Evolutionary conservation across 2,888 invertebrate species (phyloP), one percentile per base, ranked within the genome.

Genomic region (Harpalus rubripes): DNA sequence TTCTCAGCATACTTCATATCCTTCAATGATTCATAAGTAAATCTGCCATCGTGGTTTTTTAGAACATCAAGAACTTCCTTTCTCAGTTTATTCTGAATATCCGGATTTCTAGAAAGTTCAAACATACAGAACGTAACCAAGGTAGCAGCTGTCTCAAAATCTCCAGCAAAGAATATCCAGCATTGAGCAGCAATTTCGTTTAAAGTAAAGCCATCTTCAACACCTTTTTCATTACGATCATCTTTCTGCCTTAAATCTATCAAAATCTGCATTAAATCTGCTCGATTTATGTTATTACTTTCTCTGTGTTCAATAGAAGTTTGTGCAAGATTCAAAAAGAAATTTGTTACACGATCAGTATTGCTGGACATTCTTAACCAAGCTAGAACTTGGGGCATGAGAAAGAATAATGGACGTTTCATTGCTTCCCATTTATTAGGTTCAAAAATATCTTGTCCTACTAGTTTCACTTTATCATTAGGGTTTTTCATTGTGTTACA

Each of bases 371-470:
- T 41, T 84, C 56, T 72, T 5, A 74, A 61, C 10, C 7, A 6
- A n/a, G 26, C 58, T 61, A 84, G 76, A 5, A 84, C 26, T 18
- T 76, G 22, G 15, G 83, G 83, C 76, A 76, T 76, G 15, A 84
- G 18, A 26, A 84, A 84, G 26, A 76, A 76, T 10, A 84, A 15
- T 12, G 61, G 10, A 16, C 83, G 16, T 61, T 76, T 76, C 61
- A 58, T 56, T n/a, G 83, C 41, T 63, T 76, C 18, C 61, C 39
- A 76, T 7, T 22, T 16, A 22, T 39, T 26, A 26, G 83, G 83
- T 41, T 84, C 83, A 63, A 84, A 84, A 76, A 84, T 84, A n/a
- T 84, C 83, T 26, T 63, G 76, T 61, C 83, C 83, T 10, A 84
- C 63, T 63, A 44, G 7, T 41, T 61, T 61, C 8, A 63, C 76